A percentile compares a stretch with the other conserved stretches of the same genome.
These are phyloP conservation scores for Spisula solida DNA, from an alignment of 2,888 invertebrate species.

Conservation along the genomic window DNA sequence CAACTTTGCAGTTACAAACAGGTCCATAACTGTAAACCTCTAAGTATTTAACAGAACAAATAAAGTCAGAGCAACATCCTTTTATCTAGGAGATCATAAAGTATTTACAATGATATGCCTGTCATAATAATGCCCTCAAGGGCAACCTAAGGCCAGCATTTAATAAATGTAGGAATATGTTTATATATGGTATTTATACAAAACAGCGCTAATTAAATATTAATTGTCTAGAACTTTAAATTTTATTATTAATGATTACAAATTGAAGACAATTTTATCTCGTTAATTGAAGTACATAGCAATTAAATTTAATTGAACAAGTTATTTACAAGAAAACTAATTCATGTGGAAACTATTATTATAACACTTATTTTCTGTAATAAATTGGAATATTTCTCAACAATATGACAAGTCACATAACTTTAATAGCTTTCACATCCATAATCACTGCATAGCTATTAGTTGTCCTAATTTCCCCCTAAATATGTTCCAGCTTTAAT, in stretches of 20 bases:
- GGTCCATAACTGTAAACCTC: not conserved
- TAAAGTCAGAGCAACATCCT: constrained; percentile 22
- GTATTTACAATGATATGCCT: constrained; percentile 34
- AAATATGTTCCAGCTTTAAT: not conserved
- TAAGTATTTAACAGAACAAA: constrained; percentile 28
- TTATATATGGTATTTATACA: not conserved
- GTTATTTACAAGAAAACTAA: not conserved
- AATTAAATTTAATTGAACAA: constrained; percentile 14
- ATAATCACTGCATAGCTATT: not conserved
- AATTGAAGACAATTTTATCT: not conserved
- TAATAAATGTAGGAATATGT: constrained; percentile 7
- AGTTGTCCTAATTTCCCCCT: not conserved
- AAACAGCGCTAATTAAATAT: not conserved
- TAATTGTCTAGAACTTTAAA: too few species aligned
- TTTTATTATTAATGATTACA: not conserved
- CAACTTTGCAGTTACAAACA: not conserved
- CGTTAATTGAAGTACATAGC: not conserved
- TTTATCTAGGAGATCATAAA: constrained; percentile 36
- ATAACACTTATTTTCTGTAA: not conserved
- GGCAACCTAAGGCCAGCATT: constrained; percentile 4
- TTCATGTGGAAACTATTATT: not conserved
- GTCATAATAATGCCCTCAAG: constrained; percentile 44
- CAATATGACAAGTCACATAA: not conserved
- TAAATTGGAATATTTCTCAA: not conserved
- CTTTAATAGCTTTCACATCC: not conserved